These are phyloP conservation scores for Stegana nigrithorax DNA, from an alignment of 2,888 invertebrate species.

Conservation along the genomic window DNA sequence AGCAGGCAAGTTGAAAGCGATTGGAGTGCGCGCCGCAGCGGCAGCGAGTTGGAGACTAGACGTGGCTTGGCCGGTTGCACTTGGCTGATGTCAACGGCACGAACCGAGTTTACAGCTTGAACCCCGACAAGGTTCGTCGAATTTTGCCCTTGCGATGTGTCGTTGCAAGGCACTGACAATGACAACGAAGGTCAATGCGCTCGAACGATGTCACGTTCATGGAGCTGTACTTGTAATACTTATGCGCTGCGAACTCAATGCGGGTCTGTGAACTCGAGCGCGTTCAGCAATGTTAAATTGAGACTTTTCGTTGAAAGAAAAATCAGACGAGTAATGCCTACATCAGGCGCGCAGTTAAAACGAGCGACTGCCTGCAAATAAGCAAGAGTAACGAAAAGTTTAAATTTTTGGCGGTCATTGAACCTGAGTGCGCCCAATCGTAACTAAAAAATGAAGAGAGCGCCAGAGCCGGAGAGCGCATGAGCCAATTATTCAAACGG, in stretches of 20 bases:
- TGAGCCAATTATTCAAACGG: too few species aligned
- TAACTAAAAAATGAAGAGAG: neutral
- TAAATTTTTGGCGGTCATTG: slow-evolving; percentile 10
- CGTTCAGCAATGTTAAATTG: neutral
- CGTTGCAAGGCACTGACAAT: slow-evolving; percentile 42
- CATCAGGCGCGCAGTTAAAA: slow-evolving; percentile 52
- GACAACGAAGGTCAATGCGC: slow-evolving; percentile 37
- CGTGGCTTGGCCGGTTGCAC: too few species aligned
- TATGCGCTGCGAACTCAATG: neutral
- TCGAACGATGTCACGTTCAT: slow-evolving; percentile 56
- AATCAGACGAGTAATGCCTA: slow-evolving; percentile 56
- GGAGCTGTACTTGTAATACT: slow-evolving; percentile 39
- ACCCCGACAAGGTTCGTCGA: neutral
- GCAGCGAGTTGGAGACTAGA: too few species aligned
- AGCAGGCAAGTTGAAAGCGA: neutral
- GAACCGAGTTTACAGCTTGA: neutral
- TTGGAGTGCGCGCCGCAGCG: neutral
- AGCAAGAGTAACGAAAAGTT: slow-evolving; percentile 3
- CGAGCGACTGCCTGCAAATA: neutral
- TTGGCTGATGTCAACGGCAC: too few species aligned
- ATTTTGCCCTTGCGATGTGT: neutral
- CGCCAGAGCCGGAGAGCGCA: neutral
- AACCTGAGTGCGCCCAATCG: neutral
- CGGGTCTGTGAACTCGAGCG: slow-evolving; percentile 4
- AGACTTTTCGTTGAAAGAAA: slow-evolving; percentile 55